phyloP scores from a whole-genome alignment of 1,140 invertebrate genomes.

The Drosophila saltans region DNA sequence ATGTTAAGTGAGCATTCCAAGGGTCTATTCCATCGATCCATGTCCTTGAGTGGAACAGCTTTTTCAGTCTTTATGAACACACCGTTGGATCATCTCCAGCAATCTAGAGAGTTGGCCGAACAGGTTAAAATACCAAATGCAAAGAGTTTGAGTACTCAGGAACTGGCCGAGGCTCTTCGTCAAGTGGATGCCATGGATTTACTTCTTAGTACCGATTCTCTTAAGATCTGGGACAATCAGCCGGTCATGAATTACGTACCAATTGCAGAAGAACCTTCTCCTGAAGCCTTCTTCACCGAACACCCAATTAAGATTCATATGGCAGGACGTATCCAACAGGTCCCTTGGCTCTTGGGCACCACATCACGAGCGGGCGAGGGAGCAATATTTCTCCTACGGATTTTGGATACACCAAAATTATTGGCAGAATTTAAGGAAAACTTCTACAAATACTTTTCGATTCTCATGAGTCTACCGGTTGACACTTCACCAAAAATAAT shows the following conservation, averaged over 20 bases:
- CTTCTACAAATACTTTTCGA: constrained; percentile 33
- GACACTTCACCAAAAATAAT: constrained; percentile 7
- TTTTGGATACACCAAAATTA: constrained; percentile 13
- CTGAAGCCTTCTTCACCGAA: constrained; percentile 80
- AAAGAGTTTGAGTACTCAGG: constrained; percentile 19
- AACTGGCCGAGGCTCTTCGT: constrained; percentile 76
- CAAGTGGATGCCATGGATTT: constrained; percentile 60
- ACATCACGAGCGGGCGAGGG: constrained; percentile 73
- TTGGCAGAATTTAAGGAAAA: constrained; percentile 44
- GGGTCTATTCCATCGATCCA: constrained; percentile 44
- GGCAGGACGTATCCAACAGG: constrained; percentile 63
- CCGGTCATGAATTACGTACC: constrained; percentile 73
- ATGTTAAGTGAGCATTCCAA: constrained; percentile 84
- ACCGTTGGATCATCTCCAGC: constrained; percentile 81
- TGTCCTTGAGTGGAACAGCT: constrained; percentile 70
- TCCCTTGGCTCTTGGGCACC: constrained; percentile 82
- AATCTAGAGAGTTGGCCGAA: constrained; percentile 63
- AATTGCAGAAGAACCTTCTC: constrained; percentile 65
- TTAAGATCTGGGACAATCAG: constrained; percentile 77
- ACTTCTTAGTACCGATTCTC: constrained; percentile 54
- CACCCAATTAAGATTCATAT: constrained; percentile 64
- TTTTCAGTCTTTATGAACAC: constrained; percentile 80
- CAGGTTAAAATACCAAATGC: constrained; percentile 44
- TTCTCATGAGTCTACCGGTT: constrained; percentile 36
- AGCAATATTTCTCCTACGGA: constrained; percentile 30